These are phyloP conservation scores for Latrodectus elegans DNA, from an alignment of 2,888 invertebrate genomes.

Conservation along the genomic window DNA sequence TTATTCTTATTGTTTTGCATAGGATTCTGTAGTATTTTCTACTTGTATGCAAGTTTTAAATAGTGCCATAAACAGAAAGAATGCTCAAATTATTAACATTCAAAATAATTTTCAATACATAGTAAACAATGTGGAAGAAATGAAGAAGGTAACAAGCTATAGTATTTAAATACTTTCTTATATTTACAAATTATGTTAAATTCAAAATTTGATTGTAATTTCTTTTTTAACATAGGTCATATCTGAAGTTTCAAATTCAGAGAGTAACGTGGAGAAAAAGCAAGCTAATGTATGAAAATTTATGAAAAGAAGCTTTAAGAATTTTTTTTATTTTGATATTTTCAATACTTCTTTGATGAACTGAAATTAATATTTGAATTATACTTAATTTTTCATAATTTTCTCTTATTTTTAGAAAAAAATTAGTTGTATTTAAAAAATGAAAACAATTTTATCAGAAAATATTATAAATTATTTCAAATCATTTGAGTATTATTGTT, in stretches of 20 bases:
- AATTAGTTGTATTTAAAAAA: too few species aligned
- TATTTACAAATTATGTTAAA: not conserved
- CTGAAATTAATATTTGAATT: too few species aligned
- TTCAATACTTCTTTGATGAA: too few species aligned
- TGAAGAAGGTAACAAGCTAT: not conserved
- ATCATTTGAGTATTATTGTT: too few species aligned
- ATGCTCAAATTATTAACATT: slow-evolving; percentile 11
- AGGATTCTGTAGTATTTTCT: slow-evolving; percentile 23
- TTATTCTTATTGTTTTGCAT: not conserved
- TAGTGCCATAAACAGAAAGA: not conserved
- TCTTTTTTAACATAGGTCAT: not conserved
- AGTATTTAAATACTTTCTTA: not conserved
- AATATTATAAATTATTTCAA: too few species aligned
- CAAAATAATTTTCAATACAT: not conserved
- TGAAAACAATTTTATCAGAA: too few species aligned
- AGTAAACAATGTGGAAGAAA: not conserved
- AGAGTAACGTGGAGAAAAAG: not conserved
- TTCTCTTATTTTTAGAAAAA: too few species aligned
- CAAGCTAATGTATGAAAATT: too few species aligned
- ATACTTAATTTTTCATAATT: too few species aligned
- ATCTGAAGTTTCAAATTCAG: not conserved
- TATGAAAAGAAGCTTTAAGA: too few species aligned
- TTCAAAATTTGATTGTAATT: not conserved
- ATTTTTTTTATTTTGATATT: too few species aligned
- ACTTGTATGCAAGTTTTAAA: slow-evolving; percentile 37